Conservation (phyloP, 2,113 vertebrate species). For the Ageneiosus marmoratus region DNA sequence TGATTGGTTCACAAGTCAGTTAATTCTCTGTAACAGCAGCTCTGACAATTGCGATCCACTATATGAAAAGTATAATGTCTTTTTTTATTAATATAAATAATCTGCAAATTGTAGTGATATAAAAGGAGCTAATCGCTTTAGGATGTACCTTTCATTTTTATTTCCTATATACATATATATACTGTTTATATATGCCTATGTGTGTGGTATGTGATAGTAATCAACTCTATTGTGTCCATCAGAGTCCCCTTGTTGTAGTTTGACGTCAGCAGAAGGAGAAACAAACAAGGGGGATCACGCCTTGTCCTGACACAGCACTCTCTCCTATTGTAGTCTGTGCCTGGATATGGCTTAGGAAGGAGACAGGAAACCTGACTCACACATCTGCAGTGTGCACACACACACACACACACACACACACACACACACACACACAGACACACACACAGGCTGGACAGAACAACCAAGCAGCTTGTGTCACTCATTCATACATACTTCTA, state of each 20-base stretch:
- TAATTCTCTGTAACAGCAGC: too few species aligned
- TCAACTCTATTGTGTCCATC: slow-evolving; percentile 41
- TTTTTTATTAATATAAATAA: background rate
- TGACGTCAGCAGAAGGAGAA: slow-evolving; percentile 66
- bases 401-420: slow-evolving; percentile 28
- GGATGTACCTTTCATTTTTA: background rate
- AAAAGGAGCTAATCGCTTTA: background rate
- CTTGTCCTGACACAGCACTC: slow-evolving; percentile 67
- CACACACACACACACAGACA: slow-evolving; percentile 14
- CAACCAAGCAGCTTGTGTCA: slow-evolving; percentile 12
- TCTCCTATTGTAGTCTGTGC: slow-evolving; percentile 80
- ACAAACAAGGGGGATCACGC: slow-evolving; percentile 62
- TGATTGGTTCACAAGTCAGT: too few species aligned
- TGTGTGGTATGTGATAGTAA: slow-evolving; percentile 34
- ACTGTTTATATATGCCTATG: background rate
- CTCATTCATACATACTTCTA: background rate
- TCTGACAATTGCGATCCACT: too few species aligned
- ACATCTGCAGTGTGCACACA: slow-evolving; percentile 62
- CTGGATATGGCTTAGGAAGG: slow-evolving; percentile 84
- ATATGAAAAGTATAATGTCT: background rate
- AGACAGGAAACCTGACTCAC: slow-evolving; percentile 95
- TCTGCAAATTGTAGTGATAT: background rate
- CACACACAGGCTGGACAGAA: background rate
- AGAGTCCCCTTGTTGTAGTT: slow-evolving; percentile 45
- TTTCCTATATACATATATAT: background rate